These are phyloP conservation scores for Drosophila demipolita DNA, from an alignment of 2,888 invertebrate species.

Conservation along the genomic window DNA sequence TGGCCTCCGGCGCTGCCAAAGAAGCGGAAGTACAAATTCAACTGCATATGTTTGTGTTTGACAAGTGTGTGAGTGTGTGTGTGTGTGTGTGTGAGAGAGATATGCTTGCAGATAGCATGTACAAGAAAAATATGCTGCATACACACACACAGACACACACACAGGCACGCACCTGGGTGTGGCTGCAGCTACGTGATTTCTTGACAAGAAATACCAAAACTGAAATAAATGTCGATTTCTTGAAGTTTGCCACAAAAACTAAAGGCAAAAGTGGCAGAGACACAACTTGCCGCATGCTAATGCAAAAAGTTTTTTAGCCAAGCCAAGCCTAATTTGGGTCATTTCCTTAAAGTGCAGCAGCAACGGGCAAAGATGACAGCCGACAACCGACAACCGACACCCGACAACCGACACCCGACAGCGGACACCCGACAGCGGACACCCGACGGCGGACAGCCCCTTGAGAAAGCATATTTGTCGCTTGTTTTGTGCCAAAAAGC, in stretches of 20 bases:
- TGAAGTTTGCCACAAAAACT: slow-evolving; percentile 61
- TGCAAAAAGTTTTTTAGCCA: slow-evolving; percentile 65
- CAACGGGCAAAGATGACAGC: slow-evolving; percentile 36
- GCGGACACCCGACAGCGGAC: not conserved
- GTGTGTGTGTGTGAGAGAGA: slow-evolving; percentile 35
- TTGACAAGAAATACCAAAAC: slow-evolving; percentile 22
- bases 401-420: slow-evolving; percentile 6
- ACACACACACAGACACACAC: slow-evolving; percentile 25
- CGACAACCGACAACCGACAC: not conserved
- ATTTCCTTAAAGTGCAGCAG: slow-evolving; percentile 75
- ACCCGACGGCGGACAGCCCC: slow-evolving; percentile 19
- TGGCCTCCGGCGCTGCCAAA: slow-evolving; percentile 48
- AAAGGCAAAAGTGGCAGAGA: slow-evolving; percentile 62
- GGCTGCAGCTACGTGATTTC: slow-evolving; percentile 66
- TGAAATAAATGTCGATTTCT: slow-evolving; percentile 69
- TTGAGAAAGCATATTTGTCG: slow-evolving; percentile 53
- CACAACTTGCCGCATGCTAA: slow-evolving; percentile 57
- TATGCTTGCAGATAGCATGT: slow-evolving; percentile 75
- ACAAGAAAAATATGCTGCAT: slow-evolving; percentile 57
- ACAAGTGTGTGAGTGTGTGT: slow-evolving; percentile 24
- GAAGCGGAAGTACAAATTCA: slow-evolving; percentile 73
- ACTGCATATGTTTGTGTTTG: slow-evolving; percentile 60
- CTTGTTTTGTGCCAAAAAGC: slow-evolving; percentile 64
- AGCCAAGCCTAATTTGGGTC: slow-evolving; percentile 75
- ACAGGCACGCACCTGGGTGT: slow-evolving; percentile 57